Conservation (phyloP, 92 coral and sea anemone species). For the Bergia sp. region DNA sequence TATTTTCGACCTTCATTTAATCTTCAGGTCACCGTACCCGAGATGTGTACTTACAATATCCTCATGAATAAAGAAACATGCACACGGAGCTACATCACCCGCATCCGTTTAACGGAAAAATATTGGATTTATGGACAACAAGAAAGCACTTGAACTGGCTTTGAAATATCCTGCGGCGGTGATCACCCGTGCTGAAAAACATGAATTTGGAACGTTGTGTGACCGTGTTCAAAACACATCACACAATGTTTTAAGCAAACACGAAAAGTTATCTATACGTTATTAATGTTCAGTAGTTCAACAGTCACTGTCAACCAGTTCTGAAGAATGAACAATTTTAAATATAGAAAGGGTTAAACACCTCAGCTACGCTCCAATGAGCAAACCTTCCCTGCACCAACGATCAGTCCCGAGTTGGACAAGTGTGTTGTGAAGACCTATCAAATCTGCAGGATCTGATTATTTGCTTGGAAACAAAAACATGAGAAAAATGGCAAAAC, state of each 20-base stretch:
- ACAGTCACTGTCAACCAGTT: background rate
- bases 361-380: background rate
- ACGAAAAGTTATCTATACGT: background rate
- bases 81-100: background rate
- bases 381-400: background rate
- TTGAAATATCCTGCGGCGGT: background rate
- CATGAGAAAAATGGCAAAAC: background rate
- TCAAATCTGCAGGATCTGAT: background rate
- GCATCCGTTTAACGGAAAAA: background rate
- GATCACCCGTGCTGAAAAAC: background rate
- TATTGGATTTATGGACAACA: background rate
- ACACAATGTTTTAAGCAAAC: background rate
- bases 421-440: background rate
- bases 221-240: background rate
- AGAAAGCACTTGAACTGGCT: background rate
- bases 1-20: background rate
- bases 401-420: background rate
- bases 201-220: too few relatives aligned
- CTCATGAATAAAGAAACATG: background rate
- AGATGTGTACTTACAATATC: background rate
- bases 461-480: background rate
- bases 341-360: background rate
- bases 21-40: background rate
- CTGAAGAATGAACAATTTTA: background rate
- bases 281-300: background rate